These are phyloP conservation scores for Drosophila formosana DNA, from an alignment of 2,888 invertebrate species.

Conservation along the genomic window DNA sequence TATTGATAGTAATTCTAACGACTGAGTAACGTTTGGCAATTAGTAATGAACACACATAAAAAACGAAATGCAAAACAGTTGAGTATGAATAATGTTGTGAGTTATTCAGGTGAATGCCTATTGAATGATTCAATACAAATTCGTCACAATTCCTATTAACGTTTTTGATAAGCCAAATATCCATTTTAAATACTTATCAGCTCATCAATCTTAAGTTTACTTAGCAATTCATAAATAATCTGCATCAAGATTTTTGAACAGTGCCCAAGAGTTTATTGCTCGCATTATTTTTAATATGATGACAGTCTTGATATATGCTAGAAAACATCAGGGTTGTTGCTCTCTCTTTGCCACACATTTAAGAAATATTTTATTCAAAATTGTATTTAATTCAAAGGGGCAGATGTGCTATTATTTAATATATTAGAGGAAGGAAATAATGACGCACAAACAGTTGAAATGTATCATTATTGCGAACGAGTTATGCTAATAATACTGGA, in stretches of 20 bases:
- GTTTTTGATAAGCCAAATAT: not conserved
- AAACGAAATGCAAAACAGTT: not conserved
- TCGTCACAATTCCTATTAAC: not conserved
- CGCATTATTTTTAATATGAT: not conserved
- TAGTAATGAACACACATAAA: not conserved
- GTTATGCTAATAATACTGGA: no score
- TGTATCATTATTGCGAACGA: no score
- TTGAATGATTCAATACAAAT: slow-evolving; percentile 2
- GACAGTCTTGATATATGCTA: slow-evolving; percentile 1
- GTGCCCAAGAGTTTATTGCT: not conserved
- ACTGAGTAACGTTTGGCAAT: slow-evolving; percentile 1
- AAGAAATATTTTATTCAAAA: not conserved
- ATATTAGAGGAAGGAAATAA: not conserved
- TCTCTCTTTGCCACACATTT: not conserved
- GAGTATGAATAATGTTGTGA: not conserved
- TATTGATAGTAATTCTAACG: not conserved
- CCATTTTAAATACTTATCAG: not conserved
- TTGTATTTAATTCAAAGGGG: not conserved
- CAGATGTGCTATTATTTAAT: slow-evolving; percentile 1
- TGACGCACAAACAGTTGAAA: not conserved
- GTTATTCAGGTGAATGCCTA: slow-evolving; percentile 1
- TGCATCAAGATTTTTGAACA: not conserved
- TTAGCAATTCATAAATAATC: not conserved
- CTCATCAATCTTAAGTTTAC: not conserved
- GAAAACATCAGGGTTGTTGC: slow-evolving; percentile 1